These are phyloP conservation scores for Subacronicta megacephala DNA, from an alignment of 2,888 invertebrate species.

Conservation along the genomic window DNA sequence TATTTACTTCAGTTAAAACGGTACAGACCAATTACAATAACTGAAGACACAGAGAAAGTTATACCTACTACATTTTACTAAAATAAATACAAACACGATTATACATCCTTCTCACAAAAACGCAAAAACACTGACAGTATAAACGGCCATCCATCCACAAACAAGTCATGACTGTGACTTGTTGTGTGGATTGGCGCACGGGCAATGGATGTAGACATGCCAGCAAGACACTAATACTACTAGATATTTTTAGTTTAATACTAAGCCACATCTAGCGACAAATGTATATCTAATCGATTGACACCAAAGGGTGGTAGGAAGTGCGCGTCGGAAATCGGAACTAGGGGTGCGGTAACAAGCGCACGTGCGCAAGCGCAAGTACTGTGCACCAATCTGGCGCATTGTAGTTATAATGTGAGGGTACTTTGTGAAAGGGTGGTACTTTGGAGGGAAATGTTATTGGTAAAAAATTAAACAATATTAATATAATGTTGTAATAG, in stretches of 20 bases:
- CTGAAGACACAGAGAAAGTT: too few relatives aligned
- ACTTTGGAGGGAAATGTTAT: conserved; percentile 13
- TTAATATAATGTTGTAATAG: background rate
- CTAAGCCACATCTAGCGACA: conserved; percentile 42
- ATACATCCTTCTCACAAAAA: too few relatives aligned
- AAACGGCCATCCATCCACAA: too few relatives aligned
- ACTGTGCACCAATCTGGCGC: conserved; percentile 57
- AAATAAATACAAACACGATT: too few relatives aligned
- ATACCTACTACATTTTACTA: too few relatives aligned
- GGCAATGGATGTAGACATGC: too few relatives aligned
- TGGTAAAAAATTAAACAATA: background rate
- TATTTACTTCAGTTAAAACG: too few relatives aligned
- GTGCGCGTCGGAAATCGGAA: conserved; percentile 69
- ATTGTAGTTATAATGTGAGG: conserved; percentile 44
- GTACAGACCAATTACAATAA: too few relatives aligned
- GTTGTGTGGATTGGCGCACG: too few relatives aligned
- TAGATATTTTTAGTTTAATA: background rate
- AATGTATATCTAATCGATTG: conserved; percentile 60
- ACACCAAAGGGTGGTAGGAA: conserved; percentile 64
- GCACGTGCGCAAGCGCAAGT: conserved; percentile 63
- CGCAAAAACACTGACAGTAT: too few relatives aligned
- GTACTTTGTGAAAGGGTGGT: conserved; percentile 43
- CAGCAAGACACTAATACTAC: too few relatives aligned
- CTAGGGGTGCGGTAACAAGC: conserved; percentile 54
- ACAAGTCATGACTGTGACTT: too few relatives aligned